Evolutionary conservation across 2,888 invertebrate genomes (phyloP), one percentile per base, ranked within the genome.

Genomic region (Epinotia brunnichana): DNA sequence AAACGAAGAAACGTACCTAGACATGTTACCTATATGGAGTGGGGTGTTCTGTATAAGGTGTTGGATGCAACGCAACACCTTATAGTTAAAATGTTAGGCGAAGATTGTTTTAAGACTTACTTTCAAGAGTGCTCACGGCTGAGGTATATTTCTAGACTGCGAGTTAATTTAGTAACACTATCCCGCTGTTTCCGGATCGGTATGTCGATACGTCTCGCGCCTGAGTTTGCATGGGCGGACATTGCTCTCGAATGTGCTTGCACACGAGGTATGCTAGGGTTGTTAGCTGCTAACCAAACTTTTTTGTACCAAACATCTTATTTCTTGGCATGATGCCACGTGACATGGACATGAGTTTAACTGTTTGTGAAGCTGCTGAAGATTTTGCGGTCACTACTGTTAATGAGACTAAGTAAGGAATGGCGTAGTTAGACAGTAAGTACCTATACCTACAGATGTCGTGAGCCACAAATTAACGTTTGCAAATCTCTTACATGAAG

Each of bases 141-240:
- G 44, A n/a, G n/a, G n/a, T 44, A 44, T 44, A n/a, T 15, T 44
- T 44, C 44, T 44, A 15, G 44, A 44, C 5, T 4, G 54, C n/a
- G n/a, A 21, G 66, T 17, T 21, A 66, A 56, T 56, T 66, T 41
- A 56, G 66, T 24, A 66, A 66, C 64, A 54, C 56, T 56, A 56
- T 56, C 21, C 2, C 24, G 21, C 41, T 66, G 66, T 66, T 66
- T 56, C 66, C 41, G 24, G 41, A 56, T 41, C 54, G 66, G 66
- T 54, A 54, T 19, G 19, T 54, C 64, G 64, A 64, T 54, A 64
- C 35, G 39, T 64, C 63, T 64, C 21, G 61, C 21, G 61, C n/a
- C 57, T n/a, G 62, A 66, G 56, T 66, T 66, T 56, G 56, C 56
- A 56, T 66, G 41, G n/a, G 54, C 64, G 64, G 66, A 9, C 66